Evolutionary conservation across 2,797 vertebrate genomes (phyloP).

Genomic region (Echiichthys vipera): DNA sequence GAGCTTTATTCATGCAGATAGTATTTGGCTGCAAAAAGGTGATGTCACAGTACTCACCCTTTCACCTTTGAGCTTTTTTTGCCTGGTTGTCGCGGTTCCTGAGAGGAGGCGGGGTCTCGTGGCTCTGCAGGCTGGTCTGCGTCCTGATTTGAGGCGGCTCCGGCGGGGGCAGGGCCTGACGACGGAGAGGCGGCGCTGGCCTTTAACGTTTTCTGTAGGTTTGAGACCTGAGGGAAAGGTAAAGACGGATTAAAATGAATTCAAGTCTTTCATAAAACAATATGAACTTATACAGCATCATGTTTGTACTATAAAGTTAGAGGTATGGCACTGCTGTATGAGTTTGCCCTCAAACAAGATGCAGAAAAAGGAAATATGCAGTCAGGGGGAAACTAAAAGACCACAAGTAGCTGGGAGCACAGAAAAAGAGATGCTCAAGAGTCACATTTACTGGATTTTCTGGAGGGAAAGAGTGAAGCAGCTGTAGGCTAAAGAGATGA

Average conservation of each 20-base stretch:
- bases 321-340: neutral
- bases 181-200: conserved; percentile 90
- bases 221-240: conserved; percentile 88
- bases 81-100: conserved; percentile 94
- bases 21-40: neutral
- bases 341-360: conserved; percentile 13
- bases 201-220: conserved; percentile 97
- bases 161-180: conserved; percentile 89
- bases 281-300: neutral
- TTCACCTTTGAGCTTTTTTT: conserved; percentile 99
- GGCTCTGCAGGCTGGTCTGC: conserved; percentile 87
- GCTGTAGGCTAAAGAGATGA: conserved; percentile 12
- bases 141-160: conserved; percentile 90
- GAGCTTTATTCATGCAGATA: neutral
- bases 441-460: conserved; percentile 44
- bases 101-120: conserved; percentile 91
- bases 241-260: conserved; percentile 9
- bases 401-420: conserved; percentile 40
- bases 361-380: conserved; percentile 9
- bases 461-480: neutral
- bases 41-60: conserved; percentile 86
- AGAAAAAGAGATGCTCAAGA: conserved; percentile 20
- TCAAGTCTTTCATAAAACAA: neutral
- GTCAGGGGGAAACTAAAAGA: conserved; percentile 52
- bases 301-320: conserved; percentile 1